Base-by-base conservation (phyloP, 1,140 invertebrate species). In the Lordiphosa mommai region DNA sequence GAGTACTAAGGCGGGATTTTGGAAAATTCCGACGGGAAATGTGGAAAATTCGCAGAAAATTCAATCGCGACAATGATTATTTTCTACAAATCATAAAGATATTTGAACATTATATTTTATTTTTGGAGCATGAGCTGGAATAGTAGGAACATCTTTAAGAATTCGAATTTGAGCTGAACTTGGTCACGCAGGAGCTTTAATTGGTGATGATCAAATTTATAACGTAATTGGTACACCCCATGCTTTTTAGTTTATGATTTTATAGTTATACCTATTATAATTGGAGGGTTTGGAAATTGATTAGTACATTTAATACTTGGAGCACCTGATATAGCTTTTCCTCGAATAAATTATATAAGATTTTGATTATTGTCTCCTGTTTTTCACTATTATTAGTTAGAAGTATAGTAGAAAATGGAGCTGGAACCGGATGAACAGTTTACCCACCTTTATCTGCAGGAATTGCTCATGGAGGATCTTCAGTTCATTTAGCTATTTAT, bases 201-300 rank as follows among this genome's bases (percentile, higher is more conserved):
- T 94, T 89, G 90, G 89, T 32, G 91, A 94, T 90, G 91, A 93
- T 82, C 91, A 94, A 90, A 91, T 93, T 88, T 94, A 94, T 91
- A 94, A 94, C 90, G 89, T 91, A 51, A 90, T 94, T 88, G 91
- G 95, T 12, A 95, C 93, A 6, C 90, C 90, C 4, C 93, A 95
- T 90, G 94, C 92, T 58, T 93, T 95, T 90, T 94, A 92, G 93
- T 94, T 92, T 95, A n/a, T n/a, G n/a, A 94, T 72, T 89, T 94
- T 90, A 93, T 94, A 90, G 92, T 95, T 57, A 94, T 95, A 90
- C 93, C 93, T 43, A 91, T 93, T 88, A 91, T 94, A 91, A 93
- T 95, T 91, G 94, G 93, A 37, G 93, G 93, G 69, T 94, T 95
- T 91, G 93, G 93, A 66, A 95, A 95, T 89, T 95, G 93, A 91